Conservation (phyloP, 92 coral and sea anemone genomes). For the Zoanthus sociatus region DNA sequence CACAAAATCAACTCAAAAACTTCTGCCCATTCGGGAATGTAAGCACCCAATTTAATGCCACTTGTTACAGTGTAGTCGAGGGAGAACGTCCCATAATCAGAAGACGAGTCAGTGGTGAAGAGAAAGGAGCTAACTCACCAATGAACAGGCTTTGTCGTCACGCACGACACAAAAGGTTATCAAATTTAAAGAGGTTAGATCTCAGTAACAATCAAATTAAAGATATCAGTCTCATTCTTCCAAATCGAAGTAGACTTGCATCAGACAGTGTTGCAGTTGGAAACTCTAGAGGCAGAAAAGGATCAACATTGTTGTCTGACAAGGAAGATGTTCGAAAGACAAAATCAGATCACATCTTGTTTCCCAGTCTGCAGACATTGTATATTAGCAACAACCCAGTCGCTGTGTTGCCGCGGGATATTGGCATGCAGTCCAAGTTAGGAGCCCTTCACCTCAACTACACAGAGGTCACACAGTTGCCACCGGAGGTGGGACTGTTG, state of each 20-base stretch:
- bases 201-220: slow-evolving; percentile 78
- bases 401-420: slow-evolving; percentile 68
- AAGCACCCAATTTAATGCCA: slow-evolving; percentile 44
- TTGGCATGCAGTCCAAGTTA: slow-evolving; percentile 83
- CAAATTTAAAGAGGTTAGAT: slow-evolving; percentile 89
- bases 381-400: slow-evolving; percentile 80
- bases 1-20: slow-evolving; percentile 71
- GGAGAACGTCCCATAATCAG: slow-evolving; percentile 67
- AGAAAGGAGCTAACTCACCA: slow-evolving; percentile 58
- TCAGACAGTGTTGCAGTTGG: slow-evolving; percentile 15
- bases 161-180: slow-evolving; percentile 75
- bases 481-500: slow-evolving; percentile 93
- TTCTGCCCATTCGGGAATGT: slow-evolving; percentile 68
- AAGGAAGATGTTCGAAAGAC: slow-evolving; percentile 37
- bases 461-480: slow-evolving; percentile 86
- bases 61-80: slow-evolving; percentile 82
- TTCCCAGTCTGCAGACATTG: slow-evolving; percentile 89
- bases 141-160: slow-evolving; percentile 81
- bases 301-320: slow-evolving; percentile 55
- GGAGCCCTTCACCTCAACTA: slow-evolving; percentile 89
- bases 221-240: slow-evolving; percentile 72
- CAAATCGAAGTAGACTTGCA: slow-evolving; percentile 46
- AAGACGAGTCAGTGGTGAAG: slow-evolving; percentile 69
- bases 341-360: slow-evolving; percentile 63
- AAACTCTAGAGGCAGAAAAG: slow-evolving; percentile 39